Evolutionary conservation across 2,113 vertebrate species (phyloP).

Genomic region (Bujurquina vittata): DNA sequence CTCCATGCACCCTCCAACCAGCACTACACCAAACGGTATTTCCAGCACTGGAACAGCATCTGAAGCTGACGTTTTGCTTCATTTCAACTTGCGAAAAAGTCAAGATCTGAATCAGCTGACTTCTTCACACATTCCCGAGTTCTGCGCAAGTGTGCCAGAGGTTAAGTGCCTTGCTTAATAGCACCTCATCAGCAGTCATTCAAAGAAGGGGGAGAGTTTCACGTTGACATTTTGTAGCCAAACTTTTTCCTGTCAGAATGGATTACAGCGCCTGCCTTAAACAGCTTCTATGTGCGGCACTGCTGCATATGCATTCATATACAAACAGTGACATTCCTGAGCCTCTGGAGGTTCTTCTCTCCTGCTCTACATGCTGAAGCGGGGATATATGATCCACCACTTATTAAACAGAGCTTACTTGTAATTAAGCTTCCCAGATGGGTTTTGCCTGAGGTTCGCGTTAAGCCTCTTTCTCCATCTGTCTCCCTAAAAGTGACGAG

Average conservation of each 20-base stretch:
- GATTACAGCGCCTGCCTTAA: constrained; percentile 34
- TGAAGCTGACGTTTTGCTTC: not conserved
- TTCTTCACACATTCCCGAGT: not conserved
- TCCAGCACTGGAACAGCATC: too few relatives aligned
- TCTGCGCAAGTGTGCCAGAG: not conserved
- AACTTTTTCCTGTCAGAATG: constrained; percentile 23
- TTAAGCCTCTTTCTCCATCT: constrained; percentile 48
- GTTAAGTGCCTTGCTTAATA: constrained; percentile 37
- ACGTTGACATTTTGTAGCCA: constrained; percentile 18
- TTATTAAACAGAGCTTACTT: constrained; percentile 75
- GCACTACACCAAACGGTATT: too few relatives aligned
- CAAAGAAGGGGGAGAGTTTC: constrained; percentile 30
- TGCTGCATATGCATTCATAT: constrained; percentile 34
- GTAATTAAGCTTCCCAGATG: constrained; percentile 74
- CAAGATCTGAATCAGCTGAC: not conserved
- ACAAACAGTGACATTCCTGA: constrained; percentile 63
- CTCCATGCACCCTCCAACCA: too few relatives aligned
- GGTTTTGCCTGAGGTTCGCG: constrained; percentile 59
- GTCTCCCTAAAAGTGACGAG: constrained; percentile 55
- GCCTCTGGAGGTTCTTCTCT: constrained; percentile 61
- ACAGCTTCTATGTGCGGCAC: constrained; percentile 34
- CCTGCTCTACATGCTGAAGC: constrained; percentile 33
- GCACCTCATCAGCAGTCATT: constrained; percentile 38
- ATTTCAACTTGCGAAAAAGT: not conserved
- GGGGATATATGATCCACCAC: constrained; percentile 63